phyloP scores from a whole-genome alignment of 2,113 vertebrate species.

The Sceloporus undulatus region DNA sequence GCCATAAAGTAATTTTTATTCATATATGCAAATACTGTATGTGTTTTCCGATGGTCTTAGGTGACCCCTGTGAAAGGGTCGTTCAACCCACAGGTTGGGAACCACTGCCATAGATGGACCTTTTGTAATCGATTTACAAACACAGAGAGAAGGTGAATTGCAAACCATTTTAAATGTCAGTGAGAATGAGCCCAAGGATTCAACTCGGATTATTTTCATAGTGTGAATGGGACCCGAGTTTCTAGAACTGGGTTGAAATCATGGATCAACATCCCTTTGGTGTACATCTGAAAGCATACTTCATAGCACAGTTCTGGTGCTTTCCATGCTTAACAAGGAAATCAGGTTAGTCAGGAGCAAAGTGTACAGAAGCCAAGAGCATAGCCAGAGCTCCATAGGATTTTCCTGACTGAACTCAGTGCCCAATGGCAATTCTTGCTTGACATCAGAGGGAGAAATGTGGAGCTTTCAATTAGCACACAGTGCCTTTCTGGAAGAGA shows the following conservation, averaged over 20 bases:
- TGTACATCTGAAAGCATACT: background rate
- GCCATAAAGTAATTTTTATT: no score
- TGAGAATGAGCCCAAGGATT: no score
- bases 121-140: no score
- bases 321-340: slow-evolving; percentile 16
- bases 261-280: background rate
- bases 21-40: no score
- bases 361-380: background rate
- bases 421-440: slow-evolving; percentile 15
- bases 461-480: background rate
- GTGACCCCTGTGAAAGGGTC: no score
- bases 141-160: no score
- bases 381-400: accelerated
- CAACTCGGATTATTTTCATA: no score
- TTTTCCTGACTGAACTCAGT: background rate
- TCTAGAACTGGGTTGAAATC: background rate
- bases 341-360: no score
- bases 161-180: no score
- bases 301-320: background rate
- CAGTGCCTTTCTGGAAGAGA: accelerated
- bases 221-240: background rate
- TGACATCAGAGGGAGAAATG: background rate
- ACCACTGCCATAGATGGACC: no score
- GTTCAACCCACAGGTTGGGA: no score
- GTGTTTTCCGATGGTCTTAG: no score